Conservation (phyloP, 2,113 vertebrate genomes). For the Nerophis lumbriciformis region DNA sequence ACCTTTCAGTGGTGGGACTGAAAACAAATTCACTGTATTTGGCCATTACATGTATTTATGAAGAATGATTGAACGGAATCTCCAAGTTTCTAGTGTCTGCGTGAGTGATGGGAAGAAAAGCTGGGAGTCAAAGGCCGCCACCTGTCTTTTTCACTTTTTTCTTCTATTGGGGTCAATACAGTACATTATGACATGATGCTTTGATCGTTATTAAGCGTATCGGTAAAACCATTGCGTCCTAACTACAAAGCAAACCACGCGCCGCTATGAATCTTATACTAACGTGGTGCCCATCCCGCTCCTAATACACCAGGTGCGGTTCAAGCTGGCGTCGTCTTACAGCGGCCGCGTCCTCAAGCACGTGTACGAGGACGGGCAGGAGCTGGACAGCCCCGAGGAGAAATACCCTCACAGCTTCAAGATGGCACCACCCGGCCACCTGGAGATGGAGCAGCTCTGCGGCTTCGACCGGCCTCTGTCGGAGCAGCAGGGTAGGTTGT, state of each 20-base stretch:
- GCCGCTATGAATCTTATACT: background rate
- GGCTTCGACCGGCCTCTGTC: conserved; percentile 61
- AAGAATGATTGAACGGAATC: no score
- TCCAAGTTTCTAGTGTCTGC: no score
- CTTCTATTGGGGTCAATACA: no score
- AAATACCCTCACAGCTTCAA: conserved; percentile 83
- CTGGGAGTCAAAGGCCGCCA: no score
- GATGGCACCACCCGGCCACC: conserved; percentile 68
- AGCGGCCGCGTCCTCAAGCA: conserved; percentile 92
- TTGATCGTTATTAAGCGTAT: background rate
- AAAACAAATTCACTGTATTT: no score
- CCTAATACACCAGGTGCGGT: conserved; percentile 71
- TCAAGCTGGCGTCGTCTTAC: conserved; percentile 90
- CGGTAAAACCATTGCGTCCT: background rate
- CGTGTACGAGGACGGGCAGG: conserved; percentile 92
- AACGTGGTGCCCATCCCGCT: conserved; percentile 1
- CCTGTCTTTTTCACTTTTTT: no score
- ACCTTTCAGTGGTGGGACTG: no score
- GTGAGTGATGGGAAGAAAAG: no score
- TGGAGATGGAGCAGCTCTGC: conserved; percentile 71
- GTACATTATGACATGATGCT: no score
- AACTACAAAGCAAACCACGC: background rate
- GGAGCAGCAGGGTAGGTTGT: conserved; percentile 43
- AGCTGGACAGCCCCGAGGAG: conserved; percentile 84
- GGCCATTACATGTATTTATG: no score